These are phyloP conservation scores for Thomomys bottae DNA, from an alignment of 2,113 vertebrate species.

Conservation along the genomic window DNA sequence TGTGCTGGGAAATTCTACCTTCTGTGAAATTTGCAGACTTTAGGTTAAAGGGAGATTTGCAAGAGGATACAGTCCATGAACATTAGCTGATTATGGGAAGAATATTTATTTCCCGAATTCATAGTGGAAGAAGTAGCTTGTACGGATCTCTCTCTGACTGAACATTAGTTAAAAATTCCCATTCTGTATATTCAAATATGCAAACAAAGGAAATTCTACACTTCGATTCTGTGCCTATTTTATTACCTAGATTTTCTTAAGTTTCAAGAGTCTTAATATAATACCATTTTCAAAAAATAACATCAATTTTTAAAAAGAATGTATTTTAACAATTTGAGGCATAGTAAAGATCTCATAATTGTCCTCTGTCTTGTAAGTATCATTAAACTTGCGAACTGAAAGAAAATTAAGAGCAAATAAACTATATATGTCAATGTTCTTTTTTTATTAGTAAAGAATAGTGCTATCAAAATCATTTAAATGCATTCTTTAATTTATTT, in stretches of 20 bases:
- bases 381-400: not conserved
- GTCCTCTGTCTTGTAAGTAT: not conserved
- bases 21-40: not conserved
- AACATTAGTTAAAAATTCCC: conserved; percentile 13
- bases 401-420: not conserved
- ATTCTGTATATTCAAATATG: not conserved
- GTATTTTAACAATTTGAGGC: no score
- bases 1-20: not conserved
- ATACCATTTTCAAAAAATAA: not conserved
- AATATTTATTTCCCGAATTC: not conserved
- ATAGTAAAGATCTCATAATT: not conserved
- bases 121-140: not conserved
- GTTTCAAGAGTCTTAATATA: not conserved
- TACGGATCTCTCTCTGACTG: not conserved
- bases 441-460: not conserved
- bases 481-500: not conserved
- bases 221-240: not conserved
- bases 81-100: not conserved
- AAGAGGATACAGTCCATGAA: not conserved
- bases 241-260: not conserved
- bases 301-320: not conserved
- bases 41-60: not conserved
- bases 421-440: not conserved
- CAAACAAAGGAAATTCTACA: not conserved
- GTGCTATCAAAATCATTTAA: not conserved